phyloP scores from a whole-genome alignment of 1,140 invertebrate genomes.

The Archivesica marissinica region DNA sequence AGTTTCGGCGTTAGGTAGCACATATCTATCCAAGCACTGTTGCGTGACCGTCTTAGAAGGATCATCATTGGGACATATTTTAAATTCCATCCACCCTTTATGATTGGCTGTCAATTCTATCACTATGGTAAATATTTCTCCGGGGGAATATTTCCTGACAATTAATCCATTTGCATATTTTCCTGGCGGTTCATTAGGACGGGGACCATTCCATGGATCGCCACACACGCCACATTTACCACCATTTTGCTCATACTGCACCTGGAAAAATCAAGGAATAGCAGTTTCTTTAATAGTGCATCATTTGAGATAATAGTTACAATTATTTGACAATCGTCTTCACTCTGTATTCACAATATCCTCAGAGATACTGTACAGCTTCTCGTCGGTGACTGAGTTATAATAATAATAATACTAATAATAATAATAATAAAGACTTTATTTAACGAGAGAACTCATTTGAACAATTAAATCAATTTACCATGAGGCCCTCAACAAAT shows the following conservation, averaged over 20 bases:
- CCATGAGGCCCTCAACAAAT: no score
- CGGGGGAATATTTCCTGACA: slow-evolving; percentile 77
- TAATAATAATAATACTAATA: no score
- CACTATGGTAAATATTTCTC: slow-evolving; percentile 68
- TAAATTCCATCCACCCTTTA: slow-evolving; percentile 80
- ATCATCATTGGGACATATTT: slow-evolving; percentile 83
- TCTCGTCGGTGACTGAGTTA: no score
- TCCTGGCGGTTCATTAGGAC: slow-evolving; percentile 82
- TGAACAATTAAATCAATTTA: no score
- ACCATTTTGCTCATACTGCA: slow-evolving; percentile 76
- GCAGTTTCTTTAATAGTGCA: no score
- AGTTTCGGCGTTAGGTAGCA: slow-evolving; percentile 65
- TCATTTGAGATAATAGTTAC: no score
- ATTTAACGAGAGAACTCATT: no score
- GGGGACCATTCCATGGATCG: slow-evolving; percentile 75
- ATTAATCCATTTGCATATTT: slow-evolving; percentile 83
- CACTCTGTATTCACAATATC: no score
- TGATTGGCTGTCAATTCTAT: slow-evolving; percentile 79
- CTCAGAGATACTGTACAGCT: no score
- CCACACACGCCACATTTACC: slow-evolving; percentile 84
- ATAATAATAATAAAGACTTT: no score
- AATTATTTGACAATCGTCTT: no score
- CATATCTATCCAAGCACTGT: slow-evolving; percentile 73
- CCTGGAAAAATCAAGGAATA: slow-evolving; percentile 65
- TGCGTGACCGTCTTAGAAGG: slow-evolving; percentile 66